phyloP scores from a whole-genome alignment of 2,797 vertebrate genomes.

The Alectoris magna region DNA sequence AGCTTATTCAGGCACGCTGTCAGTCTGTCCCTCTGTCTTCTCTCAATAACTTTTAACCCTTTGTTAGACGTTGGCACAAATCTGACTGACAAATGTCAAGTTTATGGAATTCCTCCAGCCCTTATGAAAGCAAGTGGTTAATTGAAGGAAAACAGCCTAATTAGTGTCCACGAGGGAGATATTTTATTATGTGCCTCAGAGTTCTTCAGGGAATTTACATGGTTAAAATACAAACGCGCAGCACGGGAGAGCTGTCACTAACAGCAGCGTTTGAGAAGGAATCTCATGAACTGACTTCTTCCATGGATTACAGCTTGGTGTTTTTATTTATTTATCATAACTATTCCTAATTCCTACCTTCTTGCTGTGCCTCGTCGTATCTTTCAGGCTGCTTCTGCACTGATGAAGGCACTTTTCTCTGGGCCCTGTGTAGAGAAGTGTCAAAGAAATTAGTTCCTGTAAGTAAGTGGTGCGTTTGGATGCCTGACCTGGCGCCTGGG shows the following conservation, averaged over 20 bases:
- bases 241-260: background rate
- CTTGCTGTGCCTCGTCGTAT: background rate
- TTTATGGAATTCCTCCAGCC: background rate
- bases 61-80: background rate
- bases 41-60: background rate
- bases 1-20: background rate
- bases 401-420: accelerated
- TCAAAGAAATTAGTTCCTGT: background rate
- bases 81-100: background rate
- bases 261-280: background rate
- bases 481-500: accelerated
- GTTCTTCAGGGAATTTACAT: background rate
- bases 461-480: background rate
- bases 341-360: background rate
- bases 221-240: background rate
- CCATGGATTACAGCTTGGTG: background rate
- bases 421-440: background rate
- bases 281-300: background rate
- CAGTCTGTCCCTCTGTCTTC: background rate
- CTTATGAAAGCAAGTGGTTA: slow-evolving; percentile 22
- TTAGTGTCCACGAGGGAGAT: background rate
- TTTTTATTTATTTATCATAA: background rate
- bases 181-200: background rate
- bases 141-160: slow-evolving; percentile 19
- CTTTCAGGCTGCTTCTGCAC: background rate